phyloP scores from a whole-genome alignment of 2,888 invertebrate species.

The Salticus scenicus region DNA sequence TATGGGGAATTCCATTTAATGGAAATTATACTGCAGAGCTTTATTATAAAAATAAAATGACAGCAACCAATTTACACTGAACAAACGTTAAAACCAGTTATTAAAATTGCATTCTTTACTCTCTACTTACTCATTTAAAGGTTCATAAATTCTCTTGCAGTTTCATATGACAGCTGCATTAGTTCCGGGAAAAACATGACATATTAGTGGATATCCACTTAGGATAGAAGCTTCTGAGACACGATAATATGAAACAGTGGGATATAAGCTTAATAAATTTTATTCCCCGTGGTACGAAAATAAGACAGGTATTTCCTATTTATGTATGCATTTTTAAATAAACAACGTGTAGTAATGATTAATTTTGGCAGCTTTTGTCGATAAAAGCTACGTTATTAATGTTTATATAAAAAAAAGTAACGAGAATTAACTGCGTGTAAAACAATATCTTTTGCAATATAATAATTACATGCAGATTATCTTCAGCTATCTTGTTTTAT shows the following conservation, averaged over 20 bases:
- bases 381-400: too few relatives aligned
- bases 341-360: too few relatives aligned
- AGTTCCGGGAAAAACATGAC: neutral
- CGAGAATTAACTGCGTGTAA: too few relatives aligned
- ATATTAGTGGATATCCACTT: neutral
- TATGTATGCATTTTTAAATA: neutral
- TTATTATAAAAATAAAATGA: neutral
- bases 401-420: too few relatives aligned
- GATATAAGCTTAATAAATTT: neutral
- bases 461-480: too few relatives aligned
- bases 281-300: neutral
- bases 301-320: neutral
- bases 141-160: slow-evolving; percentile 10
- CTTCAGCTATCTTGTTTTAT: too few relatives aligned
- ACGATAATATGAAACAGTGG: neutral
- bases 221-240: too few relatives aligned
- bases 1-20: too few relatives aligned
- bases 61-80: neutral
- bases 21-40: too few relatives aligned
- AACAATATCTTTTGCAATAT: too few relatives aligned
- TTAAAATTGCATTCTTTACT: slow-evolving; percentile 17
- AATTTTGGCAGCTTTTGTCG: too few relatives aligned
- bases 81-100: slow-evolving; percentile 4
- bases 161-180: neutral
- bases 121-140: neutral